phyloP scores from a whole-genome alignment of 2,888 invertebrate species.

The Achlya flavicornis region DNA sequence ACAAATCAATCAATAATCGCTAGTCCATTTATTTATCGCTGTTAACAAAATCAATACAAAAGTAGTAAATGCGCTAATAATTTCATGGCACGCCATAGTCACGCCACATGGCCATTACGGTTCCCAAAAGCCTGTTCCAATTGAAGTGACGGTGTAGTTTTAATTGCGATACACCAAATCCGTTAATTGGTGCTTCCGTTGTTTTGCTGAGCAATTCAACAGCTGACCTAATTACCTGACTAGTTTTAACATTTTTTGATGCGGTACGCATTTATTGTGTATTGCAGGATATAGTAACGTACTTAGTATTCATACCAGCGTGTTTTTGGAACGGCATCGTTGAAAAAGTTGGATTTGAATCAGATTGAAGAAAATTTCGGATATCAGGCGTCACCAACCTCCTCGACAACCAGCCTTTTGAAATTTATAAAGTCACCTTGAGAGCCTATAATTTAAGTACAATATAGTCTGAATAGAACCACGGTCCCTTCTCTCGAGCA shows the following conservation, averaged over 20 bases:
- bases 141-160: conserved; percentile 19
- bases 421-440: no score
- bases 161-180: conserved; percentile 30
- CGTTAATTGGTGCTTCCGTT: conserved; percentile 34
- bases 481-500: no score
- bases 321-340: no score
- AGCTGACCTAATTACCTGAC: not conserved
- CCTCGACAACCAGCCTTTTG: no score
- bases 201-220: conserved; percentile 13
- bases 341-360: no score
- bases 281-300: no score
- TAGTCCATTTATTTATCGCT: not conserved
- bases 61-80: not conserved
- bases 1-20: no score
- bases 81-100: conserved; percentile 14
- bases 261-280: not conserved
- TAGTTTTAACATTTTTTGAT: not conserved
- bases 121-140: conserved; percentile 21
- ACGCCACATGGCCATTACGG: conserved; percentile 32
- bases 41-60: not conserved
- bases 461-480: no score
- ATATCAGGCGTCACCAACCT: no score
- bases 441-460: no score
- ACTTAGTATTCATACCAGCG: no score
- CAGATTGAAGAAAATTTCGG: no score